Percentiles rank a stretch among this genome's conserved stretches.
Conservation (phyloP, 2,888 invertebrate genomes). For the Urechis unicinctus region DNA sequence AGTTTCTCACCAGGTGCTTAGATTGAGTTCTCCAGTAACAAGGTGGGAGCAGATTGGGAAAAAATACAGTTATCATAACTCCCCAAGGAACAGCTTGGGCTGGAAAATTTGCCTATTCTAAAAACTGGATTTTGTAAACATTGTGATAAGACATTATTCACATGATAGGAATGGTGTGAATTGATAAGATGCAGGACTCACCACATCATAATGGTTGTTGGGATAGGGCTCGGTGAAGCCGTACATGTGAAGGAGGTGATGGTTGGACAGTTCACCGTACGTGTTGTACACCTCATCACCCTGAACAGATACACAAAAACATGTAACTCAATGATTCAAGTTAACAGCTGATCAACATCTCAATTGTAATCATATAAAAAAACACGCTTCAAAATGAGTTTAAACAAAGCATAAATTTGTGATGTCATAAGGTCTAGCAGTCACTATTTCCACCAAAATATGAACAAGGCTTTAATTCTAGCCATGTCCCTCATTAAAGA, state of each 20-base stretch:
- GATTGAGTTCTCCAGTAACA: no score
- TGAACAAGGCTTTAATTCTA: no score
- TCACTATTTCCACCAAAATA: not conserved
- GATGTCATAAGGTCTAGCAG: not conserved
- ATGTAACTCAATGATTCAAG: not conserved
- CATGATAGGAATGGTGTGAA: no score
- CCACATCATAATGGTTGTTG: slow-evolving; percentile 42
- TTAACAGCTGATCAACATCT: not conserved
- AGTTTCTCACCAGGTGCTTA: no score
- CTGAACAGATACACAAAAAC: slow-evolving; percentile 20
- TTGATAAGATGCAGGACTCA: no score
- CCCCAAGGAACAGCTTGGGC: not conserved
- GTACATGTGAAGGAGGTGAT: slow-evolving; percentile 48
- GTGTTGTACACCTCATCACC: slow-evolving; percentile 50
- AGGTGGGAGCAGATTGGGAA: no score
- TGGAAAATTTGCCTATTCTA: not conserved
- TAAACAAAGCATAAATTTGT: no score
- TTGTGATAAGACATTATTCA: no score
- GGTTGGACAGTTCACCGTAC: slow-evolving; percentile 46
- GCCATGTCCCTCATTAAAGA: no score
- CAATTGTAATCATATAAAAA: no score
- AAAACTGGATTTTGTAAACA: not conserved
- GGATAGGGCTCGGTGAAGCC: slow-evolving; percentile 45
- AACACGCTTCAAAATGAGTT: no score
- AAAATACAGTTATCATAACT: no score